phyloP scores from a whole-genome alignment of 1,140 invertebrate species.

The Papilio helenus region DNA sequence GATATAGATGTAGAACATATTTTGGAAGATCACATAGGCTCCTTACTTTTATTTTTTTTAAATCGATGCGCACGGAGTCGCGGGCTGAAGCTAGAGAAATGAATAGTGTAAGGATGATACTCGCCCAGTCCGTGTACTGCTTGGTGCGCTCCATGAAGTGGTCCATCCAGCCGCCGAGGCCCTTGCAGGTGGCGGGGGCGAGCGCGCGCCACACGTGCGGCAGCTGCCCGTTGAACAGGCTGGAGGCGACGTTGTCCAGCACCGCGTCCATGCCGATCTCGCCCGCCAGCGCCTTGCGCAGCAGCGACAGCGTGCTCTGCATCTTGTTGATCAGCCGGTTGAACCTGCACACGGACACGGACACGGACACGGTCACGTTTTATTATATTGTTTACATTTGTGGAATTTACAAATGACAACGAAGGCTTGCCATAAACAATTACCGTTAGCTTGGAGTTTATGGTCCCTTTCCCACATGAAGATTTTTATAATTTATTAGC shows the following conservation, averaged over 20 bases:
- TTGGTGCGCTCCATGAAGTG: slow-evolving; percentile 87
- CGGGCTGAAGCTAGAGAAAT: no score
- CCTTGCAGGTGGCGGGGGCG: slow-evolving; percentile 93
- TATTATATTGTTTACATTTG: no score
- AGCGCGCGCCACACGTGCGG: slow-evolving; percentile 91
- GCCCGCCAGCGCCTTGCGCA: slow-evolving; percentile 92
- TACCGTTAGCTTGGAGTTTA: no score
- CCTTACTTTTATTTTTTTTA: no score
- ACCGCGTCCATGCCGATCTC: slow-evolving; percentile 95
- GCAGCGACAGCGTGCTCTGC: slow-evolving; percentile 86
- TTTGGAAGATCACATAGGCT: no score
- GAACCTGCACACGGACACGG: slow-evolving; percentile 84
- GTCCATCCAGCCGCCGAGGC: slow-evolving; percentile 93
- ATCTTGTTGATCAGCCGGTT: slow-evolving; percentile 91
- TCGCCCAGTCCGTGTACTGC: slow-evolving; percentile 90
- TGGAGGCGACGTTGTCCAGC: slow-evolving; percentile 91
- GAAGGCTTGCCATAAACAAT: no score
- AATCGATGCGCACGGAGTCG: no score
- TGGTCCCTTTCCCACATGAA: no score
- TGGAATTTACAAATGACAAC: no score
- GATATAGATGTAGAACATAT: no score
- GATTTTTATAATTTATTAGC: no score
- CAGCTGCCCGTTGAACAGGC: slow-evolving; percentile 92
- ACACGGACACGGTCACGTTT: no score
- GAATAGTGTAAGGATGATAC: not conserved